Conservation (phyloP, 2,797 vertebrate genomes). For the Tachyglossus aculeatus region DNA sequence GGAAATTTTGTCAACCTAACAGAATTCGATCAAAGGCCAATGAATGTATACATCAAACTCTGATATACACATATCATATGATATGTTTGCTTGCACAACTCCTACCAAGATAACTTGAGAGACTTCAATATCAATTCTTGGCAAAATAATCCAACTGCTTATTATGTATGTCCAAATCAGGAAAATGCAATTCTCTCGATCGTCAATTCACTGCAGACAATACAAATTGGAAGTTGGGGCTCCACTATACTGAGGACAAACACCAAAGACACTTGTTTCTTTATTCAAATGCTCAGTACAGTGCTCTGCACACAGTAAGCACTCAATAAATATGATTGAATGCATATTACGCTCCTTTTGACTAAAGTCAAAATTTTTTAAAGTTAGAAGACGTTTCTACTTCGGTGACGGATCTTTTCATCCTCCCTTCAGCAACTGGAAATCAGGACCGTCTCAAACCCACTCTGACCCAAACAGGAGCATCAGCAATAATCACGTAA, state of each 20-base stretch:
- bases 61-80: rapidly evolving
- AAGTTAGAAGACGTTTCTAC: not conserved
- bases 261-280: too few relatives aligned
- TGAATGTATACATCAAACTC: rapidly evolving
- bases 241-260: not conserved
- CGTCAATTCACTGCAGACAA: rapidly evolving
- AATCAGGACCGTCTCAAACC: not conserved
- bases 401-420: not conserved
- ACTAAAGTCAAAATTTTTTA: not conserved
- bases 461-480: not conserved
- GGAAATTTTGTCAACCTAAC: not conserved
- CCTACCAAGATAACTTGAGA: not conserved
- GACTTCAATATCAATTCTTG: not conserved
- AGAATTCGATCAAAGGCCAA: not conserved
- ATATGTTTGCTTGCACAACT: not conserved
- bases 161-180: not conserved
- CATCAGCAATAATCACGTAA: not conserved
- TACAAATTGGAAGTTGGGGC: not conserved
- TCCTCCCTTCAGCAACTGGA: not conserved
- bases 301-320: not conserved
- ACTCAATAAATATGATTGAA: too few relatives aligned
- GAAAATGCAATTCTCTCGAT: not conserved
- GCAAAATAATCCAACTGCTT: not conserved
- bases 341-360: too few relatives aligned
- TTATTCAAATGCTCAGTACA: not conserved